Evolutionary conservation across 2,888 invertebrate genomes (phyloP).

Genomic region (Venusia cambrica): DNA sequence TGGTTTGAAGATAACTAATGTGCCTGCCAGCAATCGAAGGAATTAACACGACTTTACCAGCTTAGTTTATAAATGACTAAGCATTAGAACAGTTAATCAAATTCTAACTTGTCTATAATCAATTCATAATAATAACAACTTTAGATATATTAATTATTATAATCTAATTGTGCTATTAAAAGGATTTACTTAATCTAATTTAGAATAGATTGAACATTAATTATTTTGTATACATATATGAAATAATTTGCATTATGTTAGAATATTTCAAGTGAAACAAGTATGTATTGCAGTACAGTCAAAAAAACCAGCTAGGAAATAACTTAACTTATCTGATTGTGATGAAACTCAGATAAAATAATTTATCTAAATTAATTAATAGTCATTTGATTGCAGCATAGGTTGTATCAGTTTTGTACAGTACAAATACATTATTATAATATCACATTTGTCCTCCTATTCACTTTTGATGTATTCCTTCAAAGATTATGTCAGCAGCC

Average conservation of each 20-base stretch:
- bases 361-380: no score
- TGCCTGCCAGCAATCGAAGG: no score
- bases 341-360: no score
- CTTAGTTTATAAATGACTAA: no score
- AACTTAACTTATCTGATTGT: no score
- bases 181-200: slow-evolving; percentile 1
- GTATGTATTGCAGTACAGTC: slow-evolving; percentile 1
- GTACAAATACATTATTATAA: slow-evolving; percentile 15
- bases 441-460: slow-evolving; percentile 22
- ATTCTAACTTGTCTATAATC: slow-evolving; percentile 2
- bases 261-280: slow-evolving; percentile 2
- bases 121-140: background rate
- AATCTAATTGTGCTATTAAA: slow-evolving; percentile 7
- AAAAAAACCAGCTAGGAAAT: no score
- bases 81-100: slow-evolving; percentile 5
- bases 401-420: no score
- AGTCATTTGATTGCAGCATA: no score
- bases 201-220: slow-evolving; percentile 10
- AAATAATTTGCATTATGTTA: slow-evolving; percentile 2
- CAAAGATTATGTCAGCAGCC: slow-evolving; percentile 25
- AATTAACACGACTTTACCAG: no score
- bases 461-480: slow-evolving; percentile 17
- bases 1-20: no score
- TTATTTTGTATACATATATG: slow-evolving; percentile 10
- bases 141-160: slow-evolving; percentile 2